Evolutionary conservation across 2,888 invertebrate species (phyloP).

Genomic region (Meta bourneti): DNA sequence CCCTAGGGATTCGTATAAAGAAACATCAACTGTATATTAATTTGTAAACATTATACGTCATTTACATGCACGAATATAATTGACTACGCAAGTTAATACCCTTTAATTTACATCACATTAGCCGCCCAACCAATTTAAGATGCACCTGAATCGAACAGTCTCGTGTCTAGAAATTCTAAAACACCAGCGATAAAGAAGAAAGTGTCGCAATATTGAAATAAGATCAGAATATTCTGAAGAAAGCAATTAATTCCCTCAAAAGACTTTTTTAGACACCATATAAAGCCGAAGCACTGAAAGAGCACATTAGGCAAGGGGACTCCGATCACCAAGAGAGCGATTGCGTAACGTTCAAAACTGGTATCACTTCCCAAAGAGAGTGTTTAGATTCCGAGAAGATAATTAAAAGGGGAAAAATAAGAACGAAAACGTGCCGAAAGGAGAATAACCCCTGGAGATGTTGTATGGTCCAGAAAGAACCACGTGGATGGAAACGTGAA

Average conservation of each 20-base stretch:
- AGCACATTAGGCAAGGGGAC: neutral
- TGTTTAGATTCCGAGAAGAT: neutral
- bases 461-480: neutral
- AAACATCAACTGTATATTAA: no score
- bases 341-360: neutral
- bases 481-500: slow-evolving; percentile 34
- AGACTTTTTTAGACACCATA: neutral
- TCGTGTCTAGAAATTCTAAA: no score
- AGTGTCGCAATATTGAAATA: neutral
- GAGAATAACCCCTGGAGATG: neutral
- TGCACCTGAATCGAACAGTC: no score
- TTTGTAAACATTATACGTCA: no score
- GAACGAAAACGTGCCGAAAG: slow-evolving; percentile 29
- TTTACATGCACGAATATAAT: no score
- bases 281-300: neutral
- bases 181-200: neutral
- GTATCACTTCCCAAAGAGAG: neutral
- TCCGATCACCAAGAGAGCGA: neutral
- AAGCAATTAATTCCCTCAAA: neutral
- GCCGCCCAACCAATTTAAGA: no score
- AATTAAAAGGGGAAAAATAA: neutral
- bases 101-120: no score
- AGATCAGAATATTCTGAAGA: neutral
- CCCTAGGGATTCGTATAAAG: no score
- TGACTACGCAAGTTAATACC: no score